phyloP scores from a whole-genome alignment of 1,140 invertebrate genomes.

The Pseudomyrmex gracilis region DNA sequence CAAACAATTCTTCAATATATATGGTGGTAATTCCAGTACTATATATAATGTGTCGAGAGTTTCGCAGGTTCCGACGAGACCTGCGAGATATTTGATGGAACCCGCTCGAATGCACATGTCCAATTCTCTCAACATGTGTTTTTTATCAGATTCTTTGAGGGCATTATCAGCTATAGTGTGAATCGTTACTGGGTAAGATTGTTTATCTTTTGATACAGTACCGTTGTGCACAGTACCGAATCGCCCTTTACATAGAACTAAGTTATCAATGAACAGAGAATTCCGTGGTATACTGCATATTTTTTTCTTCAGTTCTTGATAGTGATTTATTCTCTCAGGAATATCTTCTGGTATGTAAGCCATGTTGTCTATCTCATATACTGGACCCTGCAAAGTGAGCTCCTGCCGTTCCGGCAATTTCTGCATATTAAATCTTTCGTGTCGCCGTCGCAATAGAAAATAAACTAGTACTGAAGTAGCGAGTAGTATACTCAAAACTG shows the following conservation, averaged over 20 bases:
- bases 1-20: conserved; percentile 89
- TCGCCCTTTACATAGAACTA: conserved; percentile 89
- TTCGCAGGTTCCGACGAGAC: conserved; percentile 92
- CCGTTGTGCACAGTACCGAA: conserved; percentile 91
- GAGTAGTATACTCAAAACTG: conserved; percentile 87
- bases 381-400: conserved; percentile 88
- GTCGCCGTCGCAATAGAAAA: conserved; percentile 86
- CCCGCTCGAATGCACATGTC: conserved; percentile 89
- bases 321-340: conserved; percentile 89
- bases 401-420: conserved; percentile 88
- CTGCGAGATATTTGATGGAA: conserved; percentile 90
- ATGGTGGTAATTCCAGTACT: conserved; percentile 89
- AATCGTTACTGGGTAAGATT: conserved; percentile 77
- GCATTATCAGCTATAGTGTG: conserved; percentile 87
- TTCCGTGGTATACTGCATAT: conserved; percentile 91
- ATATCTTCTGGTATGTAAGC: conserved; percentile 90
- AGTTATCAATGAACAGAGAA: conserved; percentile 89
- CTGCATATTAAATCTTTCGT: conserved; percentile 84
- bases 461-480: conserved; percentile 87
- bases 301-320: conserved; percentile 90
- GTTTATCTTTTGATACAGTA: conserved; percentile 87
- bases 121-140: conserved; percentile 90
- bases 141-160: conserved; percentile 87
- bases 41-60: conserved; percentile 90
- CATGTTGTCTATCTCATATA: conserved; percentile 87